phyloP scores from a whole-genome alignment of 2,113 vertebrate species.

The Dendrocopos noguchii region DNA sequence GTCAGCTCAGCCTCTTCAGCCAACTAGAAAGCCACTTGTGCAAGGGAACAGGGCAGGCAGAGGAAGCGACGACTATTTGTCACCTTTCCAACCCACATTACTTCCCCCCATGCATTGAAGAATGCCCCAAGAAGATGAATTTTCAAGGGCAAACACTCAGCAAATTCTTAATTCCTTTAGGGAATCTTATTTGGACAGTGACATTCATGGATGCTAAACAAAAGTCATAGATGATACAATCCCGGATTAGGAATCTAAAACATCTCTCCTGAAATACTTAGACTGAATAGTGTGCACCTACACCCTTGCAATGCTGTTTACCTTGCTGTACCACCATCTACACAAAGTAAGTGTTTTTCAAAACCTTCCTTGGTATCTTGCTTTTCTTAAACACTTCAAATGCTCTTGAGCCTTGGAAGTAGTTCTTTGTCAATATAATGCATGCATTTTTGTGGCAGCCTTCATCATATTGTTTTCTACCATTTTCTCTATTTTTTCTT shows the following conservation, averaged over 20 bases:
- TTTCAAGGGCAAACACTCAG: neutral
- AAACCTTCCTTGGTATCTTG: neutral
- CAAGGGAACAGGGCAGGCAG: neutral
- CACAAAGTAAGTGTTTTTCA: neutral
- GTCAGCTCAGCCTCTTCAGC: neutral
- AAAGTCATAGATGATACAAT: neutral
- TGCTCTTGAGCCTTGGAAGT: neutral
- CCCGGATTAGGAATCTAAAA: neutral
- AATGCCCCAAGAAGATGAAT: neutral
- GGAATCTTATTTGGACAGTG: neutral
- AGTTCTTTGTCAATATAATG: neutral
- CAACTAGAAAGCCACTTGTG: neutral
- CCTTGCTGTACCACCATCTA: neutral
- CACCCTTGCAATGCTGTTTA: accelerated
- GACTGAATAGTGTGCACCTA: neutral
- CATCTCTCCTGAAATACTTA: neutral
- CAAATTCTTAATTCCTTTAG: neutral
- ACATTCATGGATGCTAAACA: neutral
- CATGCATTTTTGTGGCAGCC: neutral
- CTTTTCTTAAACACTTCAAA: neutral
- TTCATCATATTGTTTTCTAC: neutral
- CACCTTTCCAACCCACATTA: neutral
- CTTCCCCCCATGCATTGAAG: neutral
- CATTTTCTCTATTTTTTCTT: neutral
- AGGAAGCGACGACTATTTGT: neutral